Evolutionary conservation across 2,797 vertebrate genomes (phyloP).

Genomic region (Microchirus variegatus): DNA sequence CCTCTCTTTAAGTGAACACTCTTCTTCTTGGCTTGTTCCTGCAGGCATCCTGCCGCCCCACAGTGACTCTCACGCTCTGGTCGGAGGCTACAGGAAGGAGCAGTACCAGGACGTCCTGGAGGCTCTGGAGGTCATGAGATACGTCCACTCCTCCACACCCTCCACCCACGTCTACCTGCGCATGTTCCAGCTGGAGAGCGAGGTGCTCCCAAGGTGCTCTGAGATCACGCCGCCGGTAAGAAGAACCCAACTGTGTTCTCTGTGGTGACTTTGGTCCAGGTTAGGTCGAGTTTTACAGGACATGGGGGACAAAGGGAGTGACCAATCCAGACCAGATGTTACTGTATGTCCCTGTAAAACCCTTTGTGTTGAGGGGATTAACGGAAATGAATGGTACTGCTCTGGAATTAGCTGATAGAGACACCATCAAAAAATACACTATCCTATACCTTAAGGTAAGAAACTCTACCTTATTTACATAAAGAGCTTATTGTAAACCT

Average conservation of each 20-base stretch:
- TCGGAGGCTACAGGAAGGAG: slow-evolving; percentile 87
- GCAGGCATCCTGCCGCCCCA: slow-evolving; percentile 94
- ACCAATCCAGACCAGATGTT: too few relatives aligned
- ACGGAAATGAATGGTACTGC: too few relatives aligned
- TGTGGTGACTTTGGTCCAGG: too few relatives aligned
- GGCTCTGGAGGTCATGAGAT: slow-evolving; percentile 89
- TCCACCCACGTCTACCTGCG: slow-evolving; percentile 89
- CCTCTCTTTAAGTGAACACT: background rate
- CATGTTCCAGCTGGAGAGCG: slow-evolving; percentile 92
- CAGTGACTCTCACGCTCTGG: slow-evolving; percentile 89
- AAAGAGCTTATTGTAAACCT: too few relatives aligned
- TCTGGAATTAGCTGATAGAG: too few relatives aligned
- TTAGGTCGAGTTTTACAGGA: too few relatives aligned
- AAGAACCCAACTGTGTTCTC: background rate
- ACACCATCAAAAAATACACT: too few relatives aligned
- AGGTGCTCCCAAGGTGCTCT: slow-evolving; percentile 86
- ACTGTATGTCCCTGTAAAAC: too few relatives aligned
- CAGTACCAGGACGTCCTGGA: slow-evolving; percentile 89
- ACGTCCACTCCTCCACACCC: slow-evolving; percentile 83
- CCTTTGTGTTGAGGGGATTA: too few relatives aligned
- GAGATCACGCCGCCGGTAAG: slow-evolving; percentile 84
- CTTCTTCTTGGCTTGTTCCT: background rate
- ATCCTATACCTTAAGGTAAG: too few relatives aligned
- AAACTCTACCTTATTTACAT: too few relatives aligned
- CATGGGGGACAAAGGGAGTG: too few relatives aligned